Base-by-base conservation (phyloP, 2,888 invertebrate species). In the Agrypnus murinus region DNA sequence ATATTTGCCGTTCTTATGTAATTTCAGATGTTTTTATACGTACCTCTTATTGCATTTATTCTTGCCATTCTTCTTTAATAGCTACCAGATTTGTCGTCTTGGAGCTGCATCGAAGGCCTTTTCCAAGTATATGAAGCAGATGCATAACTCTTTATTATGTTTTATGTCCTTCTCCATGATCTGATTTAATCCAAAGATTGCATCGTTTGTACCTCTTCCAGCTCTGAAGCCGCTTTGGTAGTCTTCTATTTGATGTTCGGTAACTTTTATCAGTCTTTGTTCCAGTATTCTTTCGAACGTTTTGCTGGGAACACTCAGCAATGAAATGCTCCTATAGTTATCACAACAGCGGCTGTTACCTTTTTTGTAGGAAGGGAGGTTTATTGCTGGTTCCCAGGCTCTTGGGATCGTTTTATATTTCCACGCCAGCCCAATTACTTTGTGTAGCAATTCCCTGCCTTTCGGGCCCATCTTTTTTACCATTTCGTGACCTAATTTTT, bases 381-480 rank as follows among this genome's bases (percentile, higher is more conserved):
- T 40, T 40, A 40, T 40, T 40, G 40, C 40, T n/a, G 40, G 8
- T 40, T 40, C 40, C 40, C n/a, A n/a, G n/a, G n/a, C n/a, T n/a
- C n/a, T n/a, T n/a, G n/a, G n/a, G n/a, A n/a, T n/a, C n/a, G n/a
- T n/a, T 40, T 40, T 40, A n/a, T 40, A 40, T 40, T n/a, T 40
- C 40, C n/a, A 40, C 40, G 40, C 40, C 40, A 40, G 40, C n/a
- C 6, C n/a, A 40, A 40, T 40, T 40, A 40, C 40, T 40, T 40
- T 40, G n/a, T 40, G 40, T 40, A 40, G 40, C 40, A 40, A 40
- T 40, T 40, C n/a, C 40, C 8, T 40, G 12, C 8, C n/a, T 40
- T 40, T 40, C 12, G n/a, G 40, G 40, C 40, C 40, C 40, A 40
- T n/a, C 8, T 40, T 40, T 40, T 40, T 40, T 40, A 40, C 6